Evolutionary conservation across 92 coral and sea anemone genomes (phyloP).

Genomic region (Actinostola sp.): DNA sequence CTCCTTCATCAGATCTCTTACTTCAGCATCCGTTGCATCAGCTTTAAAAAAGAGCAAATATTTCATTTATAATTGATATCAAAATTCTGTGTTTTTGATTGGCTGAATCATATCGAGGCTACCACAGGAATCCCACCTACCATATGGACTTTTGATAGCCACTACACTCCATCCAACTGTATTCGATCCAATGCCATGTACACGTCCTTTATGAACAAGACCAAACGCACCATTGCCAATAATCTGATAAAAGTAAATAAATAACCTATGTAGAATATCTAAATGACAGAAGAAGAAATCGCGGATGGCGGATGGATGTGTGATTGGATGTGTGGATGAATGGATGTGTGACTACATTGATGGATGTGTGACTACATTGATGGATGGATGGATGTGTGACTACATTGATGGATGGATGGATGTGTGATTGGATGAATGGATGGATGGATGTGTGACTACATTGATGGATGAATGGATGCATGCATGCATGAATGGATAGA

Average conservation of each 20-base stretch:
- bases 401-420: too few species aligned
- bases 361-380: too few species aligned
- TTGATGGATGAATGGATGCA: too few species aligned
- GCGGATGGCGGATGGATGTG: too few species aligned
- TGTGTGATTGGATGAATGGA: too few species aligned
- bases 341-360: too few species aligned
- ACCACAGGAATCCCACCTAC: not conserved
- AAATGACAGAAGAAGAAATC: not conserved
- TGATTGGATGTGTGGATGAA: too few species aligned
- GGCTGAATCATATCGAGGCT: not conserved
- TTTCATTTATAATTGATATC: not conserved
- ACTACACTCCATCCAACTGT: constrained; percentile 61
- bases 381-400: too few species aligned
- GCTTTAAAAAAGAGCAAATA: constrained; percentile 10
- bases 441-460: too few species aligned
- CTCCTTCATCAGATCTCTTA: constrained; percentile 55
- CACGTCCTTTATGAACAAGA: constrained; percentile 59
- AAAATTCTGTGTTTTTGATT: not conserved
- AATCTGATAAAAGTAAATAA: constrained; percentile 11
- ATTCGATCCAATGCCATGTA: constrained; percentile 32
- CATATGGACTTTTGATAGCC: constrained; percentile 63
- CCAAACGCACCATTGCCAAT: constrained; percentile 77
- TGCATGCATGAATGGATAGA: not conserved
- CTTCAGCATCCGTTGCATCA: constrained; percentile 66
- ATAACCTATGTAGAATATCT: not conserved